Percentiles rank a stretch among this genome's conserved stretches.
Evolutionary conservation across 2,888 invertebrate genomes (phyloP).

Genomic region (Tinea semifulvella): DNA sequence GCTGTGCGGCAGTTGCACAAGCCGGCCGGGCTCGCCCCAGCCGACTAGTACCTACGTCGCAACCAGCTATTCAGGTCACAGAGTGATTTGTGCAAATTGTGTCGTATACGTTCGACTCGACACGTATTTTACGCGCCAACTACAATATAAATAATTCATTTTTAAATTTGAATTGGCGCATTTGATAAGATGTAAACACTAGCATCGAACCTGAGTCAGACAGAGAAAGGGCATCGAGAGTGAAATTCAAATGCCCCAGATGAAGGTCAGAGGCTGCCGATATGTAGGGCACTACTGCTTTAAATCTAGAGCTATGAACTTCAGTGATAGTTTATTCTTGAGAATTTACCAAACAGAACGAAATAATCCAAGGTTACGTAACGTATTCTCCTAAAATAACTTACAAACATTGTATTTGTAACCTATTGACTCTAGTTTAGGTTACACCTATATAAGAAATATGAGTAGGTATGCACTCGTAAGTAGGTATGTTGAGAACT

Average conservation of each 20-base stretch:
- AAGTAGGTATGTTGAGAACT: background rate
- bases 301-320: background rate
- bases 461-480: too few relatives aligned
- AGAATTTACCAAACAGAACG: background rate
- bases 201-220: background rate
- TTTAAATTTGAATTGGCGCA: background rate
- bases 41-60: constrained; percentile 49
- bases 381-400: background rate
- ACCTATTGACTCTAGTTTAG: background rate
- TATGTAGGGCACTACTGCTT: constrained; percentile 2
- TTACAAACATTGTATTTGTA: background rate
- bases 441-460: background rate
- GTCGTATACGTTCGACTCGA: constrained; percentile 30
- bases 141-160: constrained; percentile 10
- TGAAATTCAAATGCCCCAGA: background rate
- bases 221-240: background rate
- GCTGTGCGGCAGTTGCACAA: constrained; percentile 37
- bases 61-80: constrained; percentile 58
- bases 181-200: background rate
- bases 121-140: constrained; percentile 12
- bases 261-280: background rate
- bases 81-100: constrained; percentile 64
- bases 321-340: constrained; percentile 7
- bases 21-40: constrained; percentile 49
- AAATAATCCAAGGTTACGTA: constrained; percentile 1